phyloP scores from a whole-genome alignment of 1,140 invertebrate genomes.

The Portunus trituberculatus region DNA sequence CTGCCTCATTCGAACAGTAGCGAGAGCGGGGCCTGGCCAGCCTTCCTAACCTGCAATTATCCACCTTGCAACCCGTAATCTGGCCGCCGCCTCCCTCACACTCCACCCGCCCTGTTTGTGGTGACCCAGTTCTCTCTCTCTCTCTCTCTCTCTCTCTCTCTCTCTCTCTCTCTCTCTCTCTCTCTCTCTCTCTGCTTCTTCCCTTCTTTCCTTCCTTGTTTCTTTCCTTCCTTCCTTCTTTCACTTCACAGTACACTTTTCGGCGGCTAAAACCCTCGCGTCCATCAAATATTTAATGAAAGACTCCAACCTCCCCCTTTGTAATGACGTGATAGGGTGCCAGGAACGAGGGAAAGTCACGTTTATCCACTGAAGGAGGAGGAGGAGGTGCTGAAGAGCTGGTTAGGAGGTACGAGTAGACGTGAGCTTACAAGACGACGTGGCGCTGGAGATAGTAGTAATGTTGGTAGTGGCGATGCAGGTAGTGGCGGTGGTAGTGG shows the following conservation, averaged over 20 bases:
- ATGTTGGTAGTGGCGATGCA: too few relatives aligned
- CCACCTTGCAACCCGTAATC: conserved; percentile 26
- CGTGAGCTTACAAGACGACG: not conserved
- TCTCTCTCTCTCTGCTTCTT: not conserved
- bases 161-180: not conserved
- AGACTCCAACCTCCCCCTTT: not conserved
- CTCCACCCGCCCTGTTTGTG: conserved; percentile 4
- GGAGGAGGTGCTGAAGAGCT: not conserved
- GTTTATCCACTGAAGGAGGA: not conserved
- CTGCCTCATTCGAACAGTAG: conserved; percentile 39
- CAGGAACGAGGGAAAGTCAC: not conserved
- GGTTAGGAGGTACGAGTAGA: not conserved
- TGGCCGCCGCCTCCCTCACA: conserved; percentile 11
- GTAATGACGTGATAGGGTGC: conserved; percentile 3
- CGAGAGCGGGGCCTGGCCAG: not conserved
- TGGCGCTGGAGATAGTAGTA: not conserved
- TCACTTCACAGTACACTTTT: too few relatives aligned
- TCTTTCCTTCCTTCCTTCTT: not conserved
- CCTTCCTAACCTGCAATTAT: conserved; percentile 34
- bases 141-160: not conserved
- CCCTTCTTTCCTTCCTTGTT: not conserved
- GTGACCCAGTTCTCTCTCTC: conserved; percentile 27
- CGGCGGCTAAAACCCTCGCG: not conserved
- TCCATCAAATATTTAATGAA: not conserved
- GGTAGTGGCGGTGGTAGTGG: too few relatives aligned